Percentiles rank a stretch among this genome's conserved stretches.
Conservation (phyloP, 2,888 invertebrate genomes). For the Drosophila macrospina region DNA sequence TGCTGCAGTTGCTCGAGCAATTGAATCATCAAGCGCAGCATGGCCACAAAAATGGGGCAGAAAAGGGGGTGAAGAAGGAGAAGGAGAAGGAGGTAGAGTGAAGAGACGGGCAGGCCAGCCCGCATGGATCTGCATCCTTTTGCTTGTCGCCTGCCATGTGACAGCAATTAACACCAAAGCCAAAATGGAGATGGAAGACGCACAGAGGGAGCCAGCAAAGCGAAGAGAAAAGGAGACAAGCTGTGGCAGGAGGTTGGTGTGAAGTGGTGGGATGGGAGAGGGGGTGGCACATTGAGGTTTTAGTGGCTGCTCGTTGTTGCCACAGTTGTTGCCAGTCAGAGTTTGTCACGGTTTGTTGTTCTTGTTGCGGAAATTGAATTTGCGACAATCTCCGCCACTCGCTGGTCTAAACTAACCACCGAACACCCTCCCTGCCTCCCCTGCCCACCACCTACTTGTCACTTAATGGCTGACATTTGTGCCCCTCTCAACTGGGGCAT, state of each 20-base stretch:
- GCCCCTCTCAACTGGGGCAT: slow-evolving; percentile 36
- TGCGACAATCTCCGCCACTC: slow-evolving; percentile 52
- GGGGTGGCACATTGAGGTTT: slow-evolving; percentile 33
- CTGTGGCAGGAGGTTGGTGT: too few species aligned
- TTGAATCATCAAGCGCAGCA: slow-evolving; percentile 67
- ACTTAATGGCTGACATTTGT: slow-evolving; percentile 60
- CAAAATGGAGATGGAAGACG: slow-evolving; percentile 47
- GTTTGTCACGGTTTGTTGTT: slow-evolving; percentile 37
- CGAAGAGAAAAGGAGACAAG: not conserved
- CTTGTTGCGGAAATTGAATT: slow-evolving; percentile 72
- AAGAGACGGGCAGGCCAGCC: slow-evolving; percentile 7
- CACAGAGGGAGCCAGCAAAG: slow-evolving; percentile 1
- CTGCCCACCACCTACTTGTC: slow-evolving; percentile 10
- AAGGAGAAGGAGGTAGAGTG: too few species aligned
- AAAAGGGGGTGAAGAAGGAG: not conserved
- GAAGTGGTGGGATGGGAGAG: too few species aligned
- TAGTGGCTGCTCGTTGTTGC: slow-evolving; percentile 36
- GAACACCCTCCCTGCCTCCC: not conserved
- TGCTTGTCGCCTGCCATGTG: slow-evolving; percentile 66
- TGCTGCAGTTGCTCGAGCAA: slow-evolving; percentile 47
- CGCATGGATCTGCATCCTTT: slow-evolving; percentile 60
- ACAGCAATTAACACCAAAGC: slow-evolving; percentile 78
- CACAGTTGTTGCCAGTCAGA: slow-evolving; percentile 36
- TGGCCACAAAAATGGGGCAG: slow-evolving; percentile 24
- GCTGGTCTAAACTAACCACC: not conserved